phyloP scores from a whole-genome alignment of 2,888 invertebrate genomes.

The Tineola bisselliella region DNA sequence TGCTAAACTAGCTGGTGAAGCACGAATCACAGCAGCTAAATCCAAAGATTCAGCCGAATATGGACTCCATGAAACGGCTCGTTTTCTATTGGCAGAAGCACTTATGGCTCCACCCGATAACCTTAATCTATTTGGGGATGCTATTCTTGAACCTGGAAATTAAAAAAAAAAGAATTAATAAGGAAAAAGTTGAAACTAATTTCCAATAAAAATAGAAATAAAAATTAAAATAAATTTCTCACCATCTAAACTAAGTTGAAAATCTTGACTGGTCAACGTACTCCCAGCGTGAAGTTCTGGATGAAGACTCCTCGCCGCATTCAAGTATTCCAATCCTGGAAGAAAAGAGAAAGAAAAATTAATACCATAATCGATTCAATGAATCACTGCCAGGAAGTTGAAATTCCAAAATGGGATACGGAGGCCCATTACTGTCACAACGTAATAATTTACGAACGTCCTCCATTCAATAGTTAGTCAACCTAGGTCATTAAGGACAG shows the following conservation, averaged over 20 bases:
- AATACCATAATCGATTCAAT: not conserved
- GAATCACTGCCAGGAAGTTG: too few relatives aligned
- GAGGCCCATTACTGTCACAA: not conserved
- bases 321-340: slow-evolving; percentile 60
- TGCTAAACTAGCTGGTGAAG: slow-evolving; percentile 92
- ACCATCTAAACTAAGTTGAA: slow-evolving; percentile 92
- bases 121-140: slow-evolving; percentile 54
- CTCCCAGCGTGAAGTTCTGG: slow-evolving; percentile 71
- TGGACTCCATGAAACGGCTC: slow-evolving; percentile 93
- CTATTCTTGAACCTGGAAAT: slow-evolving; percentile 57
- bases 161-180: too few relatives aligned
- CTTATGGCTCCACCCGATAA: slow-evolving; percentile 56
- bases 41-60: slow-evolving; percentile 93
- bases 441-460: not conserved
- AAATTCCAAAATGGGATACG: not conserved
- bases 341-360: slow-evolving; percentile 21
- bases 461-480: not conserved
- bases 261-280: slow-evolving; percentile 85
- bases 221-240: slow-evolving; percentile 32
- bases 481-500: too few relatives aligned
- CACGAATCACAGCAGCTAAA: slow-evolving; percentile 94
- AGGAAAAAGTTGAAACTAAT: too few relatives aligned
- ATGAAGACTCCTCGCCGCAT: slow-evolving; percentile 62
- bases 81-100: slow-evolving; percentile 78
- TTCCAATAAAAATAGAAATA: not conserved